Base-by-base conservation (phyloP, 2,888 invertebrate species). In the Drymonia ruficornis region DNA sequence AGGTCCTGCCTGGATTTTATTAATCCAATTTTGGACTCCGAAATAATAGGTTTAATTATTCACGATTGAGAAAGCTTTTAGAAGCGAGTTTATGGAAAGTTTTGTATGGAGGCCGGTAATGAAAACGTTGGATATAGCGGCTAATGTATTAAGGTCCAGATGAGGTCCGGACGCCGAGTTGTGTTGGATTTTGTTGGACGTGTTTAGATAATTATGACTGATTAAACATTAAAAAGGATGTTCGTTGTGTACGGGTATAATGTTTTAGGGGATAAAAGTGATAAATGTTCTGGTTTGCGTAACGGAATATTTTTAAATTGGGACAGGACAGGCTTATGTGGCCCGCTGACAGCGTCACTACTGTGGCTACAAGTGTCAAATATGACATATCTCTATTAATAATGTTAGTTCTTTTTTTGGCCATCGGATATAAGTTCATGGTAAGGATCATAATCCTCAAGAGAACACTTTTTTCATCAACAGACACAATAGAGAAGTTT, bases 31-130 rank as follows among this genome's bases (percentile, higher is more conserved):
- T 84, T 56, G 70, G 79, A 83, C 76, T 84, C 79, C 62, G 75
- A 74, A 80, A 84, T 87, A 86, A 85, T 84, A 84, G 80, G 72
- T 83, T 88, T 83, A 87, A 89, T 88, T 85, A 86, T 87, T 87
- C 86, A 87, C 80, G 78, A 84, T 83, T 76, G 81, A 82, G 82
- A 83, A 84, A 83, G 85, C 84, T 85, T 86, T 86, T 77, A 81
- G 78, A 61, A 67, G 62, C 62, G 76, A 80, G 72, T 80, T 80
- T 77, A 80, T 78, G 71, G 69, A 80, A 85, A 86, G 80, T 84
- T 71, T 81, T 81, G 79, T 78, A 78, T 78, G 78, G 68, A 47
- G 63, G 58, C 76, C 80, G 78, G 80, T 82, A 84, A 86, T 86
- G 78, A 82, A 84, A 82, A 79, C 76, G 77, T 67, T 72, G 65